Conservation (phyloP, 2,888 invertebrate genomes). For the Auanema freiburgensis region DNA sequence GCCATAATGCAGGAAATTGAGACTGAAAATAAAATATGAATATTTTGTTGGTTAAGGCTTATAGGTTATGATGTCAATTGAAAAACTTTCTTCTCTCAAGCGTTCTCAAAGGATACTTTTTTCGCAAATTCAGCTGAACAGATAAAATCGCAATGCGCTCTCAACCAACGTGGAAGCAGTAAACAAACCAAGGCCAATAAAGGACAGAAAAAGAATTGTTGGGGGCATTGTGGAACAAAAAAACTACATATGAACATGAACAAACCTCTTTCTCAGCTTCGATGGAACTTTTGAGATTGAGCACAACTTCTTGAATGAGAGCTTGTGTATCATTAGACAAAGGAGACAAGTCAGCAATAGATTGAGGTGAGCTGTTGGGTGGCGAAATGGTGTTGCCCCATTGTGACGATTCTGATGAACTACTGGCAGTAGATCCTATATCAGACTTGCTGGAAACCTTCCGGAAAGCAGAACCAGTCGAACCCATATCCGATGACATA, state of each 20-base stretch:
- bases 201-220: background rate
- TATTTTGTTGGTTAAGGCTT: too few species aligned
- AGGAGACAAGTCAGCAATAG: conserved; percentile 9
- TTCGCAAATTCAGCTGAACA: background rate
- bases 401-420: background rate
- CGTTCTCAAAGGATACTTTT: too few species aligned
- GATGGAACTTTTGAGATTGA: conserved; percentile 1
- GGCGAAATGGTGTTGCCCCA: conserved; percentile 10
- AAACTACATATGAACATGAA: background rate
- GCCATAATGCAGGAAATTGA: conserved; percentile 16
- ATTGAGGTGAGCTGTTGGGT: background rate
- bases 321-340: conserved; percentile 8
- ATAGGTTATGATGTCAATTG: background rate
- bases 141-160: conserved; percentile 4
- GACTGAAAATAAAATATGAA: too few species aligned
- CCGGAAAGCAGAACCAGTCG: conserved; percentile 6
- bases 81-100: conserved; percentile 2
- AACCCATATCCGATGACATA: conserved; percentile 5
- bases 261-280: conserved; percentile 4
- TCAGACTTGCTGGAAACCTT: conserved; percentile 5
- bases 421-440: too few species aligned
- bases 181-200: conserved; percentile 3
- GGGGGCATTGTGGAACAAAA: background rate
- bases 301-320: conserved; percentile 14
- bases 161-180: conserved; percentile 1